Percentiles rank a stretch among this genome's conserved stretches.
phyloP scores from a whole-genome alignment of 1,140 invertebrate genomes.

The Tribolium castaneum region DNA sequence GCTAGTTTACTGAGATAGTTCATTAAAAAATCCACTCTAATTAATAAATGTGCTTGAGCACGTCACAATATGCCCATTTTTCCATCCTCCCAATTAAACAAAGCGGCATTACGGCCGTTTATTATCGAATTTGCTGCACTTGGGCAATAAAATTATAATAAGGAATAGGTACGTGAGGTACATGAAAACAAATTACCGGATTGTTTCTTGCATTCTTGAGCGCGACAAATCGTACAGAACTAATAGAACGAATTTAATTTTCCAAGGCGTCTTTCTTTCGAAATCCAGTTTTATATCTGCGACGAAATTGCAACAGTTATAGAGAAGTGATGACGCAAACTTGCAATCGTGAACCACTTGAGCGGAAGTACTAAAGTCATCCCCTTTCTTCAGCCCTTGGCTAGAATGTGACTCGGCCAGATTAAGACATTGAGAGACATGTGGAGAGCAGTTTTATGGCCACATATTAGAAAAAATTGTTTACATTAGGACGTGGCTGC shows the following conservation, averaged over 20 bases:
- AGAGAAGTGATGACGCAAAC: constrained; percentile 17
- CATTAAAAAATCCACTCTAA: not conserved
- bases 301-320: constrained; percentile 21
- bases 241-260: constrained; percentile 11
- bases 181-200: constrained; percentile 28
- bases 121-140: constrained; percentile 22
- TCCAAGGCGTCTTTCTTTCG: not conserved
- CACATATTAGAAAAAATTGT: not conserved
- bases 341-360: constrained; percentile 53
- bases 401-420: constrained; percentile 3
- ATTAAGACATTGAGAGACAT: constrained; percentile 25
- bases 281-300: not conserved
- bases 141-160: constrained; percentile 28
- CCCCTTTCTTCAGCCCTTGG: constrained; percentile 36
- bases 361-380: constrained; percentile 54
- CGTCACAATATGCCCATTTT: not conserved
- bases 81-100: constrained; percentile 8
- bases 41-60: constrained; percentile 7
- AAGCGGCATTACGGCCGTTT: constrained; percentile 1
- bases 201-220: constrained; percentile 30
- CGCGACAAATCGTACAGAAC: constrained; percentile 10
- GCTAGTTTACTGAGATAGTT: not conserved
- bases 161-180: constrained; percentile 25
- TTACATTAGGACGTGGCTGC: not conserved
- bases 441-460: not conserved